Percentiles rank a stretch among this genome's conserved stretches.
Evolutionary conservation across 2,888 invertebrate species (phyloP).

Genomic region (Euplagia quadripunctaria): DNA sequence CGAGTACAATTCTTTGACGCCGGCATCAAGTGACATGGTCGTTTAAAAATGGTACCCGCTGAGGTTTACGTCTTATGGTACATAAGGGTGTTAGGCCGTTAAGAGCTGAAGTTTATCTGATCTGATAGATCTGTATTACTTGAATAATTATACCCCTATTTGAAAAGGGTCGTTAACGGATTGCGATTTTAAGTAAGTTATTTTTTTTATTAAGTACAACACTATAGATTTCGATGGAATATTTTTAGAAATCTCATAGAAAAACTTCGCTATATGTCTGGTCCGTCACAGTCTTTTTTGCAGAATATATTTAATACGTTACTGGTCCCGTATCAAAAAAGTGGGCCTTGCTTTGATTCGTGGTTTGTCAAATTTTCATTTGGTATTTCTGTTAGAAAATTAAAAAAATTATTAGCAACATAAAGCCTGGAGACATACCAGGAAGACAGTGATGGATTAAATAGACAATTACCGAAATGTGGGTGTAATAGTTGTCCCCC

Average conservation of each 20-base stretch:
- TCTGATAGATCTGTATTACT: conserved; percentile 13
- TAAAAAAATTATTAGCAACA: too few relatives aligned
- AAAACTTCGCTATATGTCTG: too few relatives aligned
- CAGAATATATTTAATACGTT: background rate
- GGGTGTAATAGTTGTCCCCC: background rate
- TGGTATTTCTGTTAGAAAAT: background rate
- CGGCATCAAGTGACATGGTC: conserved; percentile 65
- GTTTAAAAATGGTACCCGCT: conserved; percentile 32
- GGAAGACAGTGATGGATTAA: too few relatives aligned
- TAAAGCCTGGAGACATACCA: too few relatives aligned
- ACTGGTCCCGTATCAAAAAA: background rate
- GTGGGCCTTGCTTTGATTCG: background rate
- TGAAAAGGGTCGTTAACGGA: background rate
- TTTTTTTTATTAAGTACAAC: background rate
- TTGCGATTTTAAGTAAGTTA: background rate
- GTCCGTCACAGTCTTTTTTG: too few relatives aligned
- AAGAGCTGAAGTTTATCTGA: conserved; percentile 33
- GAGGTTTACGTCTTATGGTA: conserved; percentile 22
- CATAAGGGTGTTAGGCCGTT: conserved; percentile 40
- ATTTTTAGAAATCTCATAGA: background rate
- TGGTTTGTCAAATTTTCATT: background rate
- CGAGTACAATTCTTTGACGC: conserved; percentile 61
- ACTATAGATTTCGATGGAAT: background rate
- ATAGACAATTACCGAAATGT: too few relatives aligned
- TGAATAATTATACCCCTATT: conserved; percentile 7